Evolutionary conservation across 1,140 invertebrate genomes (phyloP).

Genomic region (Pteromalus puparum): DNA sequence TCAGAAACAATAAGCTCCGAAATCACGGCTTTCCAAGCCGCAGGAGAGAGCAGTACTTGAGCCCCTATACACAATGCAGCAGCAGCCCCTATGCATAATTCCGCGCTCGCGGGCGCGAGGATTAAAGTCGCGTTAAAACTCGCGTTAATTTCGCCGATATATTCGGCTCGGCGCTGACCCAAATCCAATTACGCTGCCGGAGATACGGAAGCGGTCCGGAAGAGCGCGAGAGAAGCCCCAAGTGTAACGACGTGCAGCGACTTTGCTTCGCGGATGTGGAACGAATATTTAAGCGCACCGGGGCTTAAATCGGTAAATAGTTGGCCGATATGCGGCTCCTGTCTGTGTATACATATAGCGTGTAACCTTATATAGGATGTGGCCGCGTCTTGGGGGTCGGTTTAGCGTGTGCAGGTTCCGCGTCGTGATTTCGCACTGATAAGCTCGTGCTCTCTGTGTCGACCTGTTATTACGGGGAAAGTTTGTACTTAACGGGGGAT

Average conservation of each 20-base stretch:
- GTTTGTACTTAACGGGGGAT: neutral
- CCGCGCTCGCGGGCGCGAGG: neutral
- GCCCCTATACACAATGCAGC: too few species aligned
- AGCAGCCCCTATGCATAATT: neutral
- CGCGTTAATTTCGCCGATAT: constrained; percentile 30
- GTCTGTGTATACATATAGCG: neutral
- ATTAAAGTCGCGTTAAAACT: constrained; percentile 43
- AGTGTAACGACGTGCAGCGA: neutral
- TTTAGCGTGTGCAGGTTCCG: neutral
- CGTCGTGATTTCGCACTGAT: neutral
- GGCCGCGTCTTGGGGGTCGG: neutral
- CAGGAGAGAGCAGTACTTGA: too few species aligned
- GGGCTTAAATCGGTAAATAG: constrained; percentile 28
- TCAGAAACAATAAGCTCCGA: too few species aligned
- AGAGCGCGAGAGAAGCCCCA: constrained; percentile 11
- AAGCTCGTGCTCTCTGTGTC: neutral
- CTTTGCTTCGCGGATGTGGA: constrained; percentile 12
- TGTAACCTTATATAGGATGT: neutral
- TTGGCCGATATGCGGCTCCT: neutral
- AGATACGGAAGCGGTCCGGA: neutral
- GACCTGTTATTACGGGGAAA: neutral
- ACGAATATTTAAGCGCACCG: constrained; percentile 35
- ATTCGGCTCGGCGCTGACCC: constrained; percentile 21
- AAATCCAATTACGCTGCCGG: constrained; percentile 39
- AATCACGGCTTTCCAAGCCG: too few species aligned